Evolutionary conservation across 2,888 invertebrate genomes (phyloP), one percentile per base, ranked within the genome.

Genomic region (Busseola fusca): DNA sequence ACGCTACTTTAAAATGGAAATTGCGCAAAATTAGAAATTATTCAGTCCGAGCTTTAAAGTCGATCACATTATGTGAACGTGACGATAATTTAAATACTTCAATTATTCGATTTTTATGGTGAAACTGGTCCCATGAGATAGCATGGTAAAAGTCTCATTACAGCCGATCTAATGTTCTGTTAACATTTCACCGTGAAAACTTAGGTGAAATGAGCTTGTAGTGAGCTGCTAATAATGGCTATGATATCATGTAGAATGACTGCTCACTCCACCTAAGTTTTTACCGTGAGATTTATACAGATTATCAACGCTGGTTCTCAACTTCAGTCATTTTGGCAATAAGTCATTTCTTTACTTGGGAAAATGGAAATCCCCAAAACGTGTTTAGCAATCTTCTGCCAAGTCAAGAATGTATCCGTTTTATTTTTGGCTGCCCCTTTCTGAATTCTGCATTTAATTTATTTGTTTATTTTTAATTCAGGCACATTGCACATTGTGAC

Each of bases 1-100:
- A 72, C 62, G 64, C 37, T 68, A 62, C 62, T 81, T 68, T 77
- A 77, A 64, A 81, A 79, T 79, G 78, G 67, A 81, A 77, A 81
- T 79, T 78, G 72, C 48, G n/a, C 42, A 57, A 67, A 81, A 78
- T 81, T 79, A 68, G 62, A 79, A 81, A 78, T 78, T 56, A 65
- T 77, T 68, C 62, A 42, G 54, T 37, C 60, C 27, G 45, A 60
- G 64, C 54, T 77, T 50, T 66, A 65, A 80, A 81, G 72, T 71
- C 71, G 56, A 81, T 78, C 77, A 59, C 64, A 64, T 77, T 70
- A 66, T 66, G 56, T 50, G 48, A 52, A 71, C 72, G 81, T 66
- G 66, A 71, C 52, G 77, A 76, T n/a, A 60, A 64, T 81, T 69
- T 78, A 59, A 78, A 74, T 66, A 48, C 42, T 64, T 52, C n/a